Percentiles rank a stretch among this genome's conserved stretches.
phyloP scores from a whole-genome alignment of 2,797 vertebrate genomes.

The Enteromius unitaeniatus region DNA sequence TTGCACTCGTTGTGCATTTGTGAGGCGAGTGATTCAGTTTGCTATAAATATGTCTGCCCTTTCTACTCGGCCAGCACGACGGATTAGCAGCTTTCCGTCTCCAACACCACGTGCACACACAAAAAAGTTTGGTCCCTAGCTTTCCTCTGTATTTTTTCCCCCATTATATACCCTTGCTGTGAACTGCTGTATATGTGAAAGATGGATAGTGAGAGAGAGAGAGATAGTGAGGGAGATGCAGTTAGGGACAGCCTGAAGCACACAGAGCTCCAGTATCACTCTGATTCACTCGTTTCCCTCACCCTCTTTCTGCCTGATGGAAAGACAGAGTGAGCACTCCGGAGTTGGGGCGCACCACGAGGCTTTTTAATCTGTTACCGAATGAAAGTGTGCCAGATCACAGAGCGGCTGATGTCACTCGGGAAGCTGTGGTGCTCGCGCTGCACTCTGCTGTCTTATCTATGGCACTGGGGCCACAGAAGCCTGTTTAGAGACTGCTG shows the following conservation, averaged over 20 bases:
- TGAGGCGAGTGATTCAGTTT: constrained; percentile 84
- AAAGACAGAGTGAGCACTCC: constrained; percentile 33
- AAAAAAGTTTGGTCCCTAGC: constrained; percentile 73
- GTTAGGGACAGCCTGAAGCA: constrained; percentile 49
- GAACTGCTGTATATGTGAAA: constrained; percentile 55
- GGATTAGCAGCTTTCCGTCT: constrained; percentile 86
- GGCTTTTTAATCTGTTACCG: constrained; percentile 64
- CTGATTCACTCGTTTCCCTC: constrained; percentile 40
- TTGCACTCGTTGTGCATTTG: constrained; percentile 73
- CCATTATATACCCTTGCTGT: constrained; percentile 25
- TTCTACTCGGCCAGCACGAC: constrained; percentile 81
- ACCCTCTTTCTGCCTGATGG: constrained; percentile 39
- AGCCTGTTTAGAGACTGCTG: constrained; percentile 48
- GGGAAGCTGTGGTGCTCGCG: constrained; percentile 41
- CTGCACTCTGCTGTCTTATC: constrained; percentile 51
- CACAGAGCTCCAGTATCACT: constrained; percentile 53
- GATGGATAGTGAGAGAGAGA: constrained; percentile 14
- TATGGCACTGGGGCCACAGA: constrained; percentile 49
- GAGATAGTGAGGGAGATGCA: constrained; percentile 36
- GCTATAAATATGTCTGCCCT: constrained; percentile 94
- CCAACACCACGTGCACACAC: constrained; percentile 71
- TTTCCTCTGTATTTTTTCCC: constrained; percentile 72
- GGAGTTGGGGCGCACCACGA: constrained; percentile 49
- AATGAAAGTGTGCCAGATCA: constrained; percentile 61
- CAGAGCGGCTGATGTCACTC: constrained; percentile 51